phyloP scores from a whole-genome alignment of 2,113 vertebrate genomes.

The Lampris megalopsis region DNA sequence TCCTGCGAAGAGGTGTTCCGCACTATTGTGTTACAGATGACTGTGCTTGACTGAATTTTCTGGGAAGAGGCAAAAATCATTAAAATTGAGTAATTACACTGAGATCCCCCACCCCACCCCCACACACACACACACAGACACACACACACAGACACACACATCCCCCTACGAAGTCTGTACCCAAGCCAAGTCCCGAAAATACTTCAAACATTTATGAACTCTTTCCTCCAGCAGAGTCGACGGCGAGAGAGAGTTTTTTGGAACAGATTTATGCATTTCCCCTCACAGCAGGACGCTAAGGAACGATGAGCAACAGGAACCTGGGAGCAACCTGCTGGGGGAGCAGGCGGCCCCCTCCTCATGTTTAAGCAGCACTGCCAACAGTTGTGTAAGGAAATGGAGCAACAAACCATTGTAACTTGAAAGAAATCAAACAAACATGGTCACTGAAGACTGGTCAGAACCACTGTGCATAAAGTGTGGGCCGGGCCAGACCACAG shows the following conservation, averaged over 20 bases:
- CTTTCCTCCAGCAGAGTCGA: slow-evolving; percentile 32
- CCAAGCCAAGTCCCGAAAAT: slow-evolving; percentile 64
- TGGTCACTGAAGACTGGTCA: no score
- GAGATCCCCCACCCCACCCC: slow-evolving; percentile 37
- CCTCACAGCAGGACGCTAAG: slow-evolving; percentile 58
- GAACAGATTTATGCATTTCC: slow-evolving; percentile 58
- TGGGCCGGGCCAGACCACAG: no score
- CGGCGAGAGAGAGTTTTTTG: slow-evolving; percentile 56
- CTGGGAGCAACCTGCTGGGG: slow-evolving; percentile 45
- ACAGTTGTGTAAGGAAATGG: slow-evolving; percentile 40
- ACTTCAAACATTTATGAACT: slow-evolving; percentile 61
- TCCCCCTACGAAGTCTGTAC: slow-evolving; percentile 33
- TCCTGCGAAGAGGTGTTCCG: slow-evolving; percentile 18
- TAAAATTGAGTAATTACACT: slow-evolving; percentile 57
- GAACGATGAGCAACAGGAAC: slow-evolving; percentile 60
- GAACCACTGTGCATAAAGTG: no score
- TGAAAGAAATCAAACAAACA: no score
- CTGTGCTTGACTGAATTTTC: slow-evolving; percentile 49
- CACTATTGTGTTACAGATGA: slow-evolving; percentile 15
- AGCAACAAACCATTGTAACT: slow-evolving; percentile 39
- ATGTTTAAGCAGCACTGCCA: slow-evolving; percentile 45
- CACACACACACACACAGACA: no score
- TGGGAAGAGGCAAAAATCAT: slow-evolving; percentile 60
- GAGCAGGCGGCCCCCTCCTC: slow-evolving; percentile 41
- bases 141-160: no score